phyloP scores from a whole-genome alignment of 2,888 invertebrate genomes.

The Sinotaia quadrata region DNA sequence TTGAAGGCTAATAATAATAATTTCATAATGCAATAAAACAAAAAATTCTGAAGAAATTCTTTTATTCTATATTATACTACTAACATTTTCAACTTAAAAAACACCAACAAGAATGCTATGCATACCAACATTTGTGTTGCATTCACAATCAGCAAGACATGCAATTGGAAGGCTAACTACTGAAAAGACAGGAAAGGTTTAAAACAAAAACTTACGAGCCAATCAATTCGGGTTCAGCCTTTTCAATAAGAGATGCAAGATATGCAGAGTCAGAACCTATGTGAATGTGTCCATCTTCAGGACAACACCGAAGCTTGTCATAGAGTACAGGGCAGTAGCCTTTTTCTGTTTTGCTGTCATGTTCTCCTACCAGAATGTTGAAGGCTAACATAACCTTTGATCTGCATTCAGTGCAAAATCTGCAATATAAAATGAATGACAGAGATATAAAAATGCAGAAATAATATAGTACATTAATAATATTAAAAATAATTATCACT shows the following conservation, averaged over 20 bases:
- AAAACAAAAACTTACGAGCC: slow-evolving; percentile 78
- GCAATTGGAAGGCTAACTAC: no score
- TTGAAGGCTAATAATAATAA: no score
- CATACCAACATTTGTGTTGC: no score
- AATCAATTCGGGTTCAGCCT: slow-evolving; percentile 92
- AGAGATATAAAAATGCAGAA: not conserved
- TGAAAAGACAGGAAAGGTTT: not conserved
- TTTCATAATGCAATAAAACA: no score
- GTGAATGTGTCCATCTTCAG: slow-evolving; percentile 89
- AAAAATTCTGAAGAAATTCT: no score
- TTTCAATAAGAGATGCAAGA: slow-evolving; percentile 87
- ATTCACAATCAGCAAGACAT: no score
- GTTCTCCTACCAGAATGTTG: slow-evolving; percentile 82
- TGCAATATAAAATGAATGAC: slow-evolving; percentile 47
- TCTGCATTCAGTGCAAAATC: slow-evolving; percentile 92
- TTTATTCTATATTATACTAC: no score
- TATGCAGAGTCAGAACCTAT: slow-evolving; percentile 90
- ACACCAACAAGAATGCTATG: no score
- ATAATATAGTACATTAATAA: not conserved
- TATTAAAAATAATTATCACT: not conserved
- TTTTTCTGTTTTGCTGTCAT: slow-evolving; percentile 87
- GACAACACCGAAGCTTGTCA: slow-evolving; percentile 83
- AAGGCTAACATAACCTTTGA: slow-evolving; percentile 91
- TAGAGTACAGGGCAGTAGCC: slow-evolving; percentile 91
- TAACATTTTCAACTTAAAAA: no score